Evolutionary conservation across 2,888 invertebrate genomes (phyloP).

Genomic region (Trichacis sp.): DNA sequence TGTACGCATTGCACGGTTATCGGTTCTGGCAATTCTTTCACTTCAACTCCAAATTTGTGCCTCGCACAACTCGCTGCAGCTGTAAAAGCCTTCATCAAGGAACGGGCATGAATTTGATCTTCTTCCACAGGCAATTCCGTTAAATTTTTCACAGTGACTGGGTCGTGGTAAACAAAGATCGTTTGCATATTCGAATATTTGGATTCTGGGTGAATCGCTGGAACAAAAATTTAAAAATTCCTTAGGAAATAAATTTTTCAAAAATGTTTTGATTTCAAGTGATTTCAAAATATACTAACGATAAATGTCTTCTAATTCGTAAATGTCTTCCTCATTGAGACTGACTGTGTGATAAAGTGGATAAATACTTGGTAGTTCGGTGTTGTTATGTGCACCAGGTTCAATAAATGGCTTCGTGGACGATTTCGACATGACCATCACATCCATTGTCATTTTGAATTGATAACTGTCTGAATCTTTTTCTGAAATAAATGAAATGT

Average conservation of each 20-base stretch:
- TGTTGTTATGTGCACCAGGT: conserved; percentile 67
- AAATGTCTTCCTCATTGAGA: conserved; percentile 75
- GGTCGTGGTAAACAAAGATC: conserved; percentile 79
- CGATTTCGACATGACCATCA: conserved; percentile 75
- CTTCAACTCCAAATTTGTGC: conserved; percentile 78
- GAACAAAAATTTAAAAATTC: conserved; percentile 13
- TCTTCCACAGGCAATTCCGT: conserved; percentile 78
- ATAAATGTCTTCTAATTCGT: conserved; percentile 74
- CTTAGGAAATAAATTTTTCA: not conserved
- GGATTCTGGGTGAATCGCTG: conserved; percentile 33
- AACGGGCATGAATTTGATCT: conserved; percentile 77
- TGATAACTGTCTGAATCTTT: conserved; percentile 75
- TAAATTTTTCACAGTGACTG: conserved; percentile 76
- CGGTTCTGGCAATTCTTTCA: conserved; percentile 79
- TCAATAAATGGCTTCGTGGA: conserved; percentile 73
- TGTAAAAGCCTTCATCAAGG: conserved; percentile 81
- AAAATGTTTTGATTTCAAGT: conserved; percentile 2
- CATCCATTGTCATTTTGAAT: conserved; percentile 76
- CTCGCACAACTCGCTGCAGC: conserved; percentile 83
- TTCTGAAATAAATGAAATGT: conserved; percentile 62
- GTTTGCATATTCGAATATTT: conserved; percentile 76
- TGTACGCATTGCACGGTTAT: conserved; percentile 86
- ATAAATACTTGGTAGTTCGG: conserved; percentile 78
- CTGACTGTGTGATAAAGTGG: conserved; percentile 83
- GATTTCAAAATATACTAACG: conserved; percentile 74